Evolutionary conservation across 2,113 vertebrate genomes (phyloP).

Genomic region (Poeciliopsis prolifica): DNA sequence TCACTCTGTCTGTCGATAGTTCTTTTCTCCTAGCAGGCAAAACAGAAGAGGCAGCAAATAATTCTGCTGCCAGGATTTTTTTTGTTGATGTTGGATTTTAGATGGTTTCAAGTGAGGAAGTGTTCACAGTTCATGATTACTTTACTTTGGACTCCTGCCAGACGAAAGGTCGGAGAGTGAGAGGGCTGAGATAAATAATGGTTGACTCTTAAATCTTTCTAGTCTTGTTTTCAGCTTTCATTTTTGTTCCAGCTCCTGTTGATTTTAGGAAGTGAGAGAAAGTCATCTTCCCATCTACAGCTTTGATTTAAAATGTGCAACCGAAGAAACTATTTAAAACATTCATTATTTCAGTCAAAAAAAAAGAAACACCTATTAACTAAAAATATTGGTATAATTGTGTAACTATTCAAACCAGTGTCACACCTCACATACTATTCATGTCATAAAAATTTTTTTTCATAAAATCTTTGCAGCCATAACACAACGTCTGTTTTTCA

Average conservation of each 20-base stretch:
- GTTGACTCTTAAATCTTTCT: slow-evolving; percentile 1
- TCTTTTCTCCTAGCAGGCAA: slow-evolving; percentile 11
- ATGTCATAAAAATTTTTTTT: slow-evolving; percentile 4
- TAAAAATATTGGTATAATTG: neutral
- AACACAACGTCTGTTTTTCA: slow-evolving; percentile 40
- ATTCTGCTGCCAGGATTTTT: slow-evolving; percentile 7
- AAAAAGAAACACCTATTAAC: neutral
- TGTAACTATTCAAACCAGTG: neutral
- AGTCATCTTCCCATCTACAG: slow-evolving; percentile 5
- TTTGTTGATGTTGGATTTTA: slow-evolving; percentile 13
- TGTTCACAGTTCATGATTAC: slow-evolving; percentile 27
- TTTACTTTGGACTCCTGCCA: slow-evolving; percentile 41
- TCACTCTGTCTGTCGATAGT: neutral
- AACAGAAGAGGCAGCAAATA: slow-evolving; percentile 16
- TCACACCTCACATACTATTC: slow-evolving; percentile 18
- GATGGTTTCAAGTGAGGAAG: slow-evolving; percentile 19
- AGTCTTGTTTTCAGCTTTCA: slow-evolving; percentile 25
- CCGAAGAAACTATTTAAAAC: neutral
- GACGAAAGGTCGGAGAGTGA: slow-evolving; percentile 2
- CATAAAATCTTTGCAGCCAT: slow-evolving; percentile 12
- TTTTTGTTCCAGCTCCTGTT: slow-evolving; percentile 14
- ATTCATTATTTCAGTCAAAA: neutral
- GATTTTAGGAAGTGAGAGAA: slow-evolving; percentile 24
- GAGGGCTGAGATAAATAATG: slow-evolving; percentile 12
- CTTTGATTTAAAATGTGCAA: neutral